Conservation (phyloP, 1,140 invertebrate genomes). For the Eulimnadia texana region DNA sequence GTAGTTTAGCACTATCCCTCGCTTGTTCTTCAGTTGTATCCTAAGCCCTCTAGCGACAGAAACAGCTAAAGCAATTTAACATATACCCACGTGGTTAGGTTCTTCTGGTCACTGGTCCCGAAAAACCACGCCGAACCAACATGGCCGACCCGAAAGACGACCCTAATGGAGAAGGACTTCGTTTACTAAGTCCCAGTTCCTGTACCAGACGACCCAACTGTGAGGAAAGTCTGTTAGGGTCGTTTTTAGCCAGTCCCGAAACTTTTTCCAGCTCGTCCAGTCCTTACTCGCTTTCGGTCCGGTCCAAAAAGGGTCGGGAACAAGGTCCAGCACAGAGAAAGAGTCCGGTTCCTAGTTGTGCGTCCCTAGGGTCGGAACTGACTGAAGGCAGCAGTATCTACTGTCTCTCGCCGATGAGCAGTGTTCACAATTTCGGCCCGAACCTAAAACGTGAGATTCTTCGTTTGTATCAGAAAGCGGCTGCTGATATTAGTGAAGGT, state of each 20-base stretch:
- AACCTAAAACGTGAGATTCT: slow-evolving; percentile 12
- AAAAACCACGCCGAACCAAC: no score
- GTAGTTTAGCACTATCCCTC: slow-evolving; percentile 21
- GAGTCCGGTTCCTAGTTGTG: background rate
- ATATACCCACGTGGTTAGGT: no score
- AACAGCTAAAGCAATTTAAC: no score
- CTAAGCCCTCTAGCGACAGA: no score
- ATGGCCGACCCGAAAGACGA: no score
- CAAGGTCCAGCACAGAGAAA: background rate
- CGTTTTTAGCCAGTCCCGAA: slow-evolving; percentile 73
- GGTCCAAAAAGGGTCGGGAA: background rate
- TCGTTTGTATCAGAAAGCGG: slow-evolving; percentile 11
- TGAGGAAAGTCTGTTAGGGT: no score
- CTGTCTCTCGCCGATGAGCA: slow-evolving; percentile 10
- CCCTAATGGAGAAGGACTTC: no score
- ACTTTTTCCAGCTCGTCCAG: slow-evolving; percentile 63
- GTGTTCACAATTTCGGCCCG: background rate
- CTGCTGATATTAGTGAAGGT: slow-evolving; percentile 6
- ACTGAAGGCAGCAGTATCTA: slow-evolving; percentile 12
- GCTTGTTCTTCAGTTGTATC: no score
- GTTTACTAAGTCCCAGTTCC: no score
- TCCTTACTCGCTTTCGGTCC: slow-evolving; percentile 25
- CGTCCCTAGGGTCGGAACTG: background rate
- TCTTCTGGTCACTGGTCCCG: no score
- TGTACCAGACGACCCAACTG: no score